Percentiles rank a stretch among this genome's conserved stretches.
Evolutionary conservation across 1,140 invertebrate genomes (phyloP).

Genomic region (Trialeurodes vaporariorum): DNA sequence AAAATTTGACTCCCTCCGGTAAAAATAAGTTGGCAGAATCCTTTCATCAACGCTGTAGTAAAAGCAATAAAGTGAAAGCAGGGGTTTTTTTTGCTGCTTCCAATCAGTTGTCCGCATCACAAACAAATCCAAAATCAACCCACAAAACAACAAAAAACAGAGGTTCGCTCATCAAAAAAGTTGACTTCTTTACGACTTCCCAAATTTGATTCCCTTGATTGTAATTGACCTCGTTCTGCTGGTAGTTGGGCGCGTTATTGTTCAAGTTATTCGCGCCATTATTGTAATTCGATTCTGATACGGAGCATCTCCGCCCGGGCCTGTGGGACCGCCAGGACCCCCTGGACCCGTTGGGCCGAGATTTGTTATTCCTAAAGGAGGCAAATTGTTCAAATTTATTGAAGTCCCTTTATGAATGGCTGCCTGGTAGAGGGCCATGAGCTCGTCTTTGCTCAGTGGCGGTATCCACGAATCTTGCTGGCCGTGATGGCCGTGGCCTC

Average conservation of each 20-base stretch:
- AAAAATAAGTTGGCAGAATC: too few relatives aligned
- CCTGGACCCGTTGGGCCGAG: neutral
- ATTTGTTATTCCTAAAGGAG: neutral
- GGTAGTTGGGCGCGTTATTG: neutral
- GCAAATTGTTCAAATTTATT: conserved; percentile 13
- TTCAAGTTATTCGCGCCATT: too few relatives aligned
- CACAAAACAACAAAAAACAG: too few relatives aligned
- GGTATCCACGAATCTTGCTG: conserved; percentile 5
- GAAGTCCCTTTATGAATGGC: conserved; percentile 20
- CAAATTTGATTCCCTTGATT: neutral
- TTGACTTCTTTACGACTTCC: too few relatives aligned
- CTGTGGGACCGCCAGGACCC: neutral
- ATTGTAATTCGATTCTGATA: neutral
- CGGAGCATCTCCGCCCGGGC: neutral
- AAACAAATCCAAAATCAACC: too few relatives aligned
- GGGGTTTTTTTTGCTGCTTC: too few relatives aligned
- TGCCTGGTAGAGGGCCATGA: conserved; percentile 23
- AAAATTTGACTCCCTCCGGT: too few relatives aligned
- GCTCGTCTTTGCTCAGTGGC: conserved; percentile 23
- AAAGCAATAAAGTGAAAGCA: too few relatives aligned
- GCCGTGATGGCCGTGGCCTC: neutral
- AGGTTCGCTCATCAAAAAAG: too few relatives aligned
- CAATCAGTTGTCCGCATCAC: too few relatives aligned
- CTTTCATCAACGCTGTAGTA: too few relatives aligned
- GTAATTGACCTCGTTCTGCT: conserved; percentile 1